These are phyloP conservation scores for Lacanobia wlatinum DNA, from an alignment of 2,888 invertebrate species.

Conservation along the genomic window DNA sequence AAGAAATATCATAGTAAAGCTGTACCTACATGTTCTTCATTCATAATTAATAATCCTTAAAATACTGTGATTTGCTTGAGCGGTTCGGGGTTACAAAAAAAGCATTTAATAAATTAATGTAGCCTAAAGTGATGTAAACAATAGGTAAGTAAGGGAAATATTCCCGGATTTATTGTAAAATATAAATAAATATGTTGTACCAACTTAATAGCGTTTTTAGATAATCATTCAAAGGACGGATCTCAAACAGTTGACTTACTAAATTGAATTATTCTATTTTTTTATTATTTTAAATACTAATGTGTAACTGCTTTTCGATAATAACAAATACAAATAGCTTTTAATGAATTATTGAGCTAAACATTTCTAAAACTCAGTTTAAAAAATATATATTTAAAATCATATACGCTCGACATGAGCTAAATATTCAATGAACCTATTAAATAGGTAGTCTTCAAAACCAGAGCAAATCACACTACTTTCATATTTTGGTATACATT, in stretches of 20 bases:
- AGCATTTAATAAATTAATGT: constrained; percentile 19
- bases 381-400: not conserved
- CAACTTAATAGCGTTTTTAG: not conserved
- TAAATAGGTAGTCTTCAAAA: constrained; percentile 12
- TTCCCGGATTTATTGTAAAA: not conserved
- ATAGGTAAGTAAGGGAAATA: not conserved
- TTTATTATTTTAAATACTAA: too few species aligned
- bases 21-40: constrained; percentile 16
- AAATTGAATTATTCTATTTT: not conserved
- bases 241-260: not conserved
- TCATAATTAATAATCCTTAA: not conserved
- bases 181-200: not conserved
- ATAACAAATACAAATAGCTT: not conserved
- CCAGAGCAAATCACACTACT: not conserved
- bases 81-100: not conserved
- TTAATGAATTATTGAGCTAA: not conserved
- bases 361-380: not conserved
- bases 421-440: constrained; percentile 8
- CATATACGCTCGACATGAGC: not conserved
- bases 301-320: not conserved
- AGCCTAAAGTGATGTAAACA: constrained; percentile 3
- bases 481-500: constrained; percentile 19
- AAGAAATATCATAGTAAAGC: not conserved
- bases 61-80: constrained; percentile 1
- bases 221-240: constrained; percentile 28